phyloP scores from a whole-genome alignment of 1,140 invertebrate genomes.

The Conopomorpha cramerella region DNA sequence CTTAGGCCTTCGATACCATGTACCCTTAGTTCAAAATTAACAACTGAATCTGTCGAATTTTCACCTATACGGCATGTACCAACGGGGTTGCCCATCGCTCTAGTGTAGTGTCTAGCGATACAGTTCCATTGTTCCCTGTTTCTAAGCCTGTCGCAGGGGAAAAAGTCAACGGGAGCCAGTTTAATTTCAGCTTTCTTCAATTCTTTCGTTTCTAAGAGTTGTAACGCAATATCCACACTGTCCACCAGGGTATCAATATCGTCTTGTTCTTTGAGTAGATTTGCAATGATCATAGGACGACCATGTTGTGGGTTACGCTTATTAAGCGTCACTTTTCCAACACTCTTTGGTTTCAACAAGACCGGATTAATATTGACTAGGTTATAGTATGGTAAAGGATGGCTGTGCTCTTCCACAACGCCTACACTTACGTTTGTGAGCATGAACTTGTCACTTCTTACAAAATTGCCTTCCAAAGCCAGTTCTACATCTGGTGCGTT shows the following conservation, averaged over 20 bases:
- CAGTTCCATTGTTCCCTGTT: conserved; percentile 67
- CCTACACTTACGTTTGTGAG: conserved; percentile 42
- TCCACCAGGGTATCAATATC: conserved; percentile 81
- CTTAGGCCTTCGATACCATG: conserved; percentile 50
- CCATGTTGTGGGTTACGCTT: conserved; percentile 81
- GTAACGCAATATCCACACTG: conserved; percentile 74
- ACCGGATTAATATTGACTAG: conserved; percentile 72
- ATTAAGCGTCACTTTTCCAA: conserved; percentile 76
- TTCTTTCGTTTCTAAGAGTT: conserved; percentile 43
- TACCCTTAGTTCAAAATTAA: conserved; percentile 55
- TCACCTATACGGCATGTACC: conserved; percentile 66
- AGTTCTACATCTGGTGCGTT: conserved; percentile 46
- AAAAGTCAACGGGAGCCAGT: conserved; percentile 42
- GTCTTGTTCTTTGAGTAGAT: conserved; percentile 81
- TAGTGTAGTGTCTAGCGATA: conserved; percentile 68
- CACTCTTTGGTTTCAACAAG: conserved; percentile 78
- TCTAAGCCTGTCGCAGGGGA: conserved; percentile 42
- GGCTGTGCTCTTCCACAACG: conserved; percentile 32
- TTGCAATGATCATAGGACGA: conserved; percentile 89
- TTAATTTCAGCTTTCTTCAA: conserved; percentile 43
- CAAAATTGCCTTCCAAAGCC: conserved; percentile 41
- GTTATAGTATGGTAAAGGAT: conserved; percentile 47
- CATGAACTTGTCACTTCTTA: conserved; percentile 50
- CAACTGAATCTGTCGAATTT: conserved; percentile 57
- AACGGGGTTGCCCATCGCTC: conserved; percentile 63